Evolutionary conservation across 2,888 invertebrate species (phyloP).

Genomic region (Tenthredo livida): DNA sequence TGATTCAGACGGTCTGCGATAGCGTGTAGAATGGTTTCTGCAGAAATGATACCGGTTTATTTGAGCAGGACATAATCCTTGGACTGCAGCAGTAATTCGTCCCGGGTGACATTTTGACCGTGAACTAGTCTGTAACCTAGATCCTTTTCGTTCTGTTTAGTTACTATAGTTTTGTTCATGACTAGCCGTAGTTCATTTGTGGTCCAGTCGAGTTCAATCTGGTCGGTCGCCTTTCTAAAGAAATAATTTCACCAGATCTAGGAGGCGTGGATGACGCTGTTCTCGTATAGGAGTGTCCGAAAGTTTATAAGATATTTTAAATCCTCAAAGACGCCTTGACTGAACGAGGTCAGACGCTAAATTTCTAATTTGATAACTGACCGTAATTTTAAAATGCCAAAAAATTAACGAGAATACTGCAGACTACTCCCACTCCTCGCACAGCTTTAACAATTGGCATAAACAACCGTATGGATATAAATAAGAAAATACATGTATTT

Average conservation of each 20-base stretch:
- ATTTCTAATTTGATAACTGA: constrained; percentile 46
- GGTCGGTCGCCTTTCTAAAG: constrained; percentile 47
- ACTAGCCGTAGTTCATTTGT: constrained; percentile 35
- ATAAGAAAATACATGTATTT: not conserved
- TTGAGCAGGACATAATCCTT: not conserved
- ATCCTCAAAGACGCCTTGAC: constrained; percentile 36
- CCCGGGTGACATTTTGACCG: not conserved
- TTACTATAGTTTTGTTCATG: constrained; percentile 1
- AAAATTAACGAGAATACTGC: not conserved
- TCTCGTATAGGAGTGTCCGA: constrained; percentile 37
- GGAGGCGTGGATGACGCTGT: constrained; percentile 47
- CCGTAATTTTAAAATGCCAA: constrained; percentile 24
- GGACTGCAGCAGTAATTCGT: not conserved
- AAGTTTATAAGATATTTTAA: constrained; percentile 38
- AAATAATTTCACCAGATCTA: constrained; percentile 52
- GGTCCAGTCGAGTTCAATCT: constrained; percentile 30
- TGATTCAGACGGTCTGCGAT: not conserved
- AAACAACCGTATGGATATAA: not conserved
- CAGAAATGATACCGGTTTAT: not conserved
- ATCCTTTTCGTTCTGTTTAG: constrained; percentile 25
- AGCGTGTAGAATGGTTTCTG: not conserved
- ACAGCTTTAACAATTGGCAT: not conserved
- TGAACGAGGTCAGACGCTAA: constrained; percentile 48
- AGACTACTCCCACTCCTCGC: not conserved
- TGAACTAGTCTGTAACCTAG: constrained; percentile 31